Evolutionary conservation across 2,113 vertebrate species (phyloP).

Genomic region (Ahaetulla prasina): DNA sequence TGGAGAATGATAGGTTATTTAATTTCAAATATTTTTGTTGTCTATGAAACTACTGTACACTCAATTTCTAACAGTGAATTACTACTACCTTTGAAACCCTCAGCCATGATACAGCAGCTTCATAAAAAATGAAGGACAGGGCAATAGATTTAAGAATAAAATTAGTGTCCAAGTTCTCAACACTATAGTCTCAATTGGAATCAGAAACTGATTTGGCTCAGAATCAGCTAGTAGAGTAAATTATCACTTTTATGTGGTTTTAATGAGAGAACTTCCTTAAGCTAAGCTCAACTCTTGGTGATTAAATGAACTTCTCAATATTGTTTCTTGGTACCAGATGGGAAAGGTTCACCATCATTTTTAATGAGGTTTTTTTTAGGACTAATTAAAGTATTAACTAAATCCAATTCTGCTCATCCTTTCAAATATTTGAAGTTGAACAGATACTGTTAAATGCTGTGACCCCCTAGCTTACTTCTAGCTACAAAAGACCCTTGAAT

Average conservation of each 20-base stretch:
- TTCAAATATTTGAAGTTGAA: not conserved
- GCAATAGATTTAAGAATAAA: not conserved
- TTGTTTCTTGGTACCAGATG: not conserved
- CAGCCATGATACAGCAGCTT: not conserved
- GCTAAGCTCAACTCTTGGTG: not conserved
- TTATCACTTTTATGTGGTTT: not conserved
- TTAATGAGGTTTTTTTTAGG: not conserved
- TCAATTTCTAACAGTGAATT: not conserved
- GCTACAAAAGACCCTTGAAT: not conserved
- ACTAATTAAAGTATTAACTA: not conserved
- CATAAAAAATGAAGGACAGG: not conserved
- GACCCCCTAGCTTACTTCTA: not conserved
- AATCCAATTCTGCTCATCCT: not conserved
- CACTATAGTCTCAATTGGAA: not conserved
- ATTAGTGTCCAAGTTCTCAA: not conserved
- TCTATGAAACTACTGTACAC: not conserved
- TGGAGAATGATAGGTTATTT: not conserved
- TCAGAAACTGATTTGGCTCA: not conserved
- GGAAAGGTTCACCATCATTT: not conserved
- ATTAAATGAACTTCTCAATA: not conserved
- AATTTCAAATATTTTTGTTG: not conserved
- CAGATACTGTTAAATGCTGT: not conserved
- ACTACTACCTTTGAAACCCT: not conserved
- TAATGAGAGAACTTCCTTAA: not conserved
- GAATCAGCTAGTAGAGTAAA: not conserved